Evolutionary conservation across 1,140 invertebrate species (phyloP).

Genomic region (Harpegnathos saltator): DNA sequence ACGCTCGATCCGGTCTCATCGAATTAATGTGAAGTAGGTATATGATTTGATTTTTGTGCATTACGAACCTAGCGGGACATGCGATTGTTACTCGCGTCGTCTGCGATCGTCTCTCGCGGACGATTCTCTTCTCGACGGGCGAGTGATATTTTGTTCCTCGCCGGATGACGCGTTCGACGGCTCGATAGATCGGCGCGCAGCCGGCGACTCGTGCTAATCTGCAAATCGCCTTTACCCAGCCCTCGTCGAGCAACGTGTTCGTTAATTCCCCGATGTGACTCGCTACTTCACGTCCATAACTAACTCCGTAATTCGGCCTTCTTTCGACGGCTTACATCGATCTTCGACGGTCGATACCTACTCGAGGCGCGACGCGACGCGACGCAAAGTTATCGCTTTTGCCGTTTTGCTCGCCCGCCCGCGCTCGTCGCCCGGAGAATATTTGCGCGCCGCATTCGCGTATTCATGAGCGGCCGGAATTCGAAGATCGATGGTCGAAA

Average conservation of each 20-base stretch:
- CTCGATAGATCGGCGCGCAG: conserved; percentile 29
- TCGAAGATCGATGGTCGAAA: conserved; percentile 46
- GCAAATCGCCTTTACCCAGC: conserved; percentile 51
- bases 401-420: not conserved
- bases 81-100: not conserved
- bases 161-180: conserved; percentile 8
- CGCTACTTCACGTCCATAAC: conserved; percentile 40
- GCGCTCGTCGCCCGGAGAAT: conserved; percentile 2
- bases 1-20: no score
- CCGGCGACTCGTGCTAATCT: conserved; percentile 25
- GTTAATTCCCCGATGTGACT: conserved; percentile 46
- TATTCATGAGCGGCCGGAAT: conserved; percentile 31
- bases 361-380: not conserved
- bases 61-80: not conserved
- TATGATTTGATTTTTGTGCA: not conserved
- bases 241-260: conserved; percentile 21
- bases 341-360: conserved; percentile 28
- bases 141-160: not conserved
- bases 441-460: conserved; percentile 30
- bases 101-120: not conserved
- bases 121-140: not conserved
- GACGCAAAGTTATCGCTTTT: conserved; percentile 6
- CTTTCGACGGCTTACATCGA: conserved; percentile 54
- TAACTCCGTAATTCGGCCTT: conserved; percentile 54
- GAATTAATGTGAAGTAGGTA: no score